Evolutionary conservation across 2,113 vertebrate species (phyloP).

Genomic region (Micronisus gabar): DNA sequence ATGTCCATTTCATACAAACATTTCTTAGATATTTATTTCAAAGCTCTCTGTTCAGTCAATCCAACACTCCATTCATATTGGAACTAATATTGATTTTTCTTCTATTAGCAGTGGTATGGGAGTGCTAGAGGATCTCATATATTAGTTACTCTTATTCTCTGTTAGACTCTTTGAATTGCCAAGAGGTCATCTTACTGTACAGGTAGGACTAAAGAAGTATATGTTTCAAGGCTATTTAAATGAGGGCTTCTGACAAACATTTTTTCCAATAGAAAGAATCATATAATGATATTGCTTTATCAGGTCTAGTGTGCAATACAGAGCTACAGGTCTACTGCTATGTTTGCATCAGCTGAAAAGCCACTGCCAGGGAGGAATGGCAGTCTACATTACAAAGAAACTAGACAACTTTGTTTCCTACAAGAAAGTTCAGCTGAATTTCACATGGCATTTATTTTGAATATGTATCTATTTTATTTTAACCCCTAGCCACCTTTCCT

Average conservation of each 20-base stretch:
- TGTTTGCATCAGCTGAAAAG: background rate
- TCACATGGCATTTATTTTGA: background rate
- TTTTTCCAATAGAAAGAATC: background rate
- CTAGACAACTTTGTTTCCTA: background rate
- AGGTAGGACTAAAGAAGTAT: background rate
- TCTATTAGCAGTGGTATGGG: background rate
- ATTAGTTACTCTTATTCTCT: background rate
- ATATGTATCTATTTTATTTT: background rate
- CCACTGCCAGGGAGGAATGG: background rate
- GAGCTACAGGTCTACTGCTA: background rate
- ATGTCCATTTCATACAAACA: conserved; percentile 68
- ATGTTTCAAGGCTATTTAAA: background rate
- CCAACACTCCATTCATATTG: conserved; percentile 57
- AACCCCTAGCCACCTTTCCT: background rate
- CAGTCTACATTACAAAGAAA: background rate
- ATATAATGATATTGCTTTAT: background rate
- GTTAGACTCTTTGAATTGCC: background rate
- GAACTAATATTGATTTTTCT: conserved; percentile 47
- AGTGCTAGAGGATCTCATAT: background rate
- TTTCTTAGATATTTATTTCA: conserved; percentile 74
- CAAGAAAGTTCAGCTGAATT: background rate
- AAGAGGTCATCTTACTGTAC: background rate
- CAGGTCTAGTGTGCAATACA: background rate
- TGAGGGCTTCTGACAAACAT: background rate
- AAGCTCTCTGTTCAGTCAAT: conserved; percentile 52